Evolutionary conservation across 2,888 invertebrate genomes (phyloP).

Genomic region (Drosophila longiperda): DNA sequence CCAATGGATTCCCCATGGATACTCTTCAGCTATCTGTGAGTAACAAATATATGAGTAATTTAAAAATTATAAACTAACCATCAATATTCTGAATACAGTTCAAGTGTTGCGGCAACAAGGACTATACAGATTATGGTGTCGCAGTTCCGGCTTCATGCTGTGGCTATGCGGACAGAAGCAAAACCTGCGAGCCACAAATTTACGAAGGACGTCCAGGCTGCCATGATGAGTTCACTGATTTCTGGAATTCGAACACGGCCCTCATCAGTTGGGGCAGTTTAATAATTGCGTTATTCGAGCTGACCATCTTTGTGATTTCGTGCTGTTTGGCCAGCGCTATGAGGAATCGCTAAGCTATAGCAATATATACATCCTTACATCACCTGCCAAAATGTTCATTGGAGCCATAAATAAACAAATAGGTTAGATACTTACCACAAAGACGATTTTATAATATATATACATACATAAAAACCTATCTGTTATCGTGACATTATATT

Average conservation of each 20-base stretch:
- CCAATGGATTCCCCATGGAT: slow-evolving; percentile 78
- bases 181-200: slow-evolving; percentile 48
- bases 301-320: slow-evolving; percentile 91
- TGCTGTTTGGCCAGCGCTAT: slow-evolving; percentile 94
- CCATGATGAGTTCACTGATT: slow-evolving; percentile 83
- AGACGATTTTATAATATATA: slow-evolving; percentile 37
- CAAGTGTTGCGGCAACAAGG: slow-evolving; percentile 78
- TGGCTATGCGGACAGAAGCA: slow-evolving; percentile 60
- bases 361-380: slow-evolving; percentile 1
- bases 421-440: slow-evolving; percentile 20
- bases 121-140: slow-evolving; percentile 56
- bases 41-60: slow-evolving; percentile 1
- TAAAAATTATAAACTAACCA: background rate
- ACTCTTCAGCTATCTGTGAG: slow-evolving; percentile 78
- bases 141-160: slow-evolving; percentile 79
- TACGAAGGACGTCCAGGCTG: slow-evolving; percentile 68
- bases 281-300: slow-evolving; percentile 89
- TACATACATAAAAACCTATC: slow-evolving; percentile 12
- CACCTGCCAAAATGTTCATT: slow-evolving; percentile 29
- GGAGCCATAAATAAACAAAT: slow-evolving; percentile 59
- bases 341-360: slow-evolving; percentile 86
- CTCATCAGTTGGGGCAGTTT: slow-evolving; percentile 89
- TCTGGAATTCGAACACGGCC: slow-evolving; percentile 75
- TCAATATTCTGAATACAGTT: slow-evolving; percentile 53
- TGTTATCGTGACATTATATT: slow-evolving; percentile 41